Conservation (phyloP, 2,888 invertebrate species). For the Lissocephala sabroskyi region DNA sequence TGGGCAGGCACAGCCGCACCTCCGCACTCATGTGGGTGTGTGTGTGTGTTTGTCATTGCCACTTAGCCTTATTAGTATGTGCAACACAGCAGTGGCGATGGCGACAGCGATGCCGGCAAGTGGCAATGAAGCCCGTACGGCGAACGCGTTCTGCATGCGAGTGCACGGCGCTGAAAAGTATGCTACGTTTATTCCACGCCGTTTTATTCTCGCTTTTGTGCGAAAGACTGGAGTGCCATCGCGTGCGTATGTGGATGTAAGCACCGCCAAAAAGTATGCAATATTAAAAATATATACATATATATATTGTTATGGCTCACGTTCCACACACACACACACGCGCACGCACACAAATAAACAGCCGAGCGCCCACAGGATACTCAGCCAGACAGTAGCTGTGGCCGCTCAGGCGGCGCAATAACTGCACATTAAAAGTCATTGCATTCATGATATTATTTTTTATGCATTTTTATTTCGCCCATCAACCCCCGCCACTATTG, state of each 20-base stretch:
- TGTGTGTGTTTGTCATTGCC: conserved; percentile 53
- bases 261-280: conserved; percentile 52
- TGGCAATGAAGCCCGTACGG: conserved; percentile 43
- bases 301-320: conserved; percentile 25
- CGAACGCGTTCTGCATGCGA: conserved; percentile 24
- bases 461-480: conserved; percentile 35
- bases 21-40: conserved; percentile 10
- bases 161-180: conserved; percentile 26
- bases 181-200: conserved; percentile 14
- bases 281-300: conserved; percentile 47
- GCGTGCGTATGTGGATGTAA: conserved; percentile 24
- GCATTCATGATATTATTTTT: conserved; percentile 60
- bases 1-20: conserved; percentile 1
- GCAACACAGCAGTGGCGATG: conserved; percentile 28
- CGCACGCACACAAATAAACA: neutral
- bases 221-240: neutral
- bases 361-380: conserved; percentile 16
- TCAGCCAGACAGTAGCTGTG: too few relatives aligned
- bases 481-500: too few relatives aligned
- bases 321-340: conserved; percentile 10
- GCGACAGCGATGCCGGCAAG: conserved; percentile 19
- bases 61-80: conserved; percentile 65
- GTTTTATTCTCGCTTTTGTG: neutral
- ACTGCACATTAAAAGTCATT: conserved; percentile 66
- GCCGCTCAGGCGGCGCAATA: conserved; percentile 60